Conservation (phyloP, 2,888 invertebrate genomes). For the Tenthredo mesomela region DNA sequence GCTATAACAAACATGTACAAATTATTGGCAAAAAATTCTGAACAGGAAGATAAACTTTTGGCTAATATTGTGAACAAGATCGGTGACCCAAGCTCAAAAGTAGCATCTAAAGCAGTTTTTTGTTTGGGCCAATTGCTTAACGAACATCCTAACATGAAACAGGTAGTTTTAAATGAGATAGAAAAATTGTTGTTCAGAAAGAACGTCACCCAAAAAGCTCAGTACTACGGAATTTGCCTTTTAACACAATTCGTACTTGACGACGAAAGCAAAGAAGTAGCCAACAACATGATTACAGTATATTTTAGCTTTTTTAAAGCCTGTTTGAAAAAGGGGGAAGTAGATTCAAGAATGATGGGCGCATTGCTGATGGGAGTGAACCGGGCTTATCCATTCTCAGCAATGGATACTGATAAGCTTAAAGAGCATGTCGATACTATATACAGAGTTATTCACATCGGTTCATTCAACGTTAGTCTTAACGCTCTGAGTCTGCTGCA, state of each 20-base stretch:
- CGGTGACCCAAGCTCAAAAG: conserved; percentile 94
- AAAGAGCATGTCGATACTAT: conserved; percentile 86
- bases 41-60: conserved; percentile 91
- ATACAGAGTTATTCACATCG: conserved; percentile 90
- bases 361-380: conserved; percentile 91
- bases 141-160: conserved; percentile 95
- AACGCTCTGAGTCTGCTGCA: conserved; percentile 81
- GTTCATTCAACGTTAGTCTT: conserved; percentile 85
- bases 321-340: conserved; percentile 90
- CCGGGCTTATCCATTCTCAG: conserved; percentile 91
- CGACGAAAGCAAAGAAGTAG: conserved; percentile 87
- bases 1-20: conserved; percentile 88
- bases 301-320: conserved; percentile 98
- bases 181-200: conserved; percentile 94
- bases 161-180: conserved; percentile 91
- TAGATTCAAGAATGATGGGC: conserved; percentile 91
- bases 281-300: conserved; percentile 91
- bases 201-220: conserved; percentile 91
- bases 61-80: conserved; percentile 94
- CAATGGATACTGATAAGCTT: conserved; percentile 81
- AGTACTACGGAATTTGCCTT: conserved; percentile 96
- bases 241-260: conserved; percentile 91
- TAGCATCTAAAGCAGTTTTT: conserved; percentile 93
- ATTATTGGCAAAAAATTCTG: conserved; percentile 88
- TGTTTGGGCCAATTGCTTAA: conserved; percentile 90